Percentiles rank a stretch among this genome's conserved stretches.
phyloP scores from a whole-genome alignment of 2,113 vertebrate genomes.

The Bubo blakistoni region DNA sequence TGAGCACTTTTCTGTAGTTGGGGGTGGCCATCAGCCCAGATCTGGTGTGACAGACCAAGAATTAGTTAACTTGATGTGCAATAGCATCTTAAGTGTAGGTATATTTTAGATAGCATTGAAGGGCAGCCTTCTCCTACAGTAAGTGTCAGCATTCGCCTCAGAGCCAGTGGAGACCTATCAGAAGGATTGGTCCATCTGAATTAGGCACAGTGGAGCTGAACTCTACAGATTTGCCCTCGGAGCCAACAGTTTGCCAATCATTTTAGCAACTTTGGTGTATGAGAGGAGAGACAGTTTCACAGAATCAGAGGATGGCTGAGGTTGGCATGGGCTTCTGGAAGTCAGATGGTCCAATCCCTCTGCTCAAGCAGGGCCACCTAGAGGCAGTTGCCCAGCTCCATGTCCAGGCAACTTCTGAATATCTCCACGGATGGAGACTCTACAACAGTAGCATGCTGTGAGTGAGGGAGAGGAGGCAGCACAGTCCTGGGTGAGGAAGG shows the following conservation, averaged over 20 bases:
- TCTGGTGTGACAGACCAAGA: neutral
- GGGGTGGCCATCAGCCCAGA: neutral
- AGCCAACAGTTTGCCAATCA: neutral
- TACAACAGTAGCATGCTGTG: neutral
- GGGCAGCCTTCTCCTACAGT: neutral
- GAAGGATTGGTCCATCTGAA: neutral
- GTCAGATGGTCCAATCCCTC: neutral
- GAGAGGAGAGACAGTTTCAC: neutral
- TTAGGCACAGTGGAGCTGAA: neutral
- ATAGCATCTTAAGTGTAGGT: neutral
- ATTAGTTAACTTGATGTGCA: neutral
- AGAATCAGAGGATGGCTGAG: neutral
- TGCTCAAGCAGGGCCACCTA: neutral
- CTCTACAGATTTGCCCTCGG: neutral
- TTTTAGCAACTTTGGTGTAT: neutral
- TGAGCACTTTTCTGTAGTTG: neutral
- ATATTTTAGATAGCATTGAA: neutral
- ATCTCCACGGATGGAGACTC: neutral
- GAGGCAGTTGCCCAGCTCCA: neutral
- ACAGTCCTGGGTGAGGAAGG: neutral
- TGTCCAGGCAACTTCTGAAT: neutral
- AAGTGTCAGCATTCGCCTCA: neutral
- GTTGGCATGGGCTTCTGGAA: neutral
- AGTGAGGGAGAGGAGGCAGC: neutral
- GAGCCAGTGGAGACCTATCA: fast-evolving